Evolutionary conservation across 2,888 invertebrate species (phyloP).

Genomic region (Podotricha telesiphe): DNA sequence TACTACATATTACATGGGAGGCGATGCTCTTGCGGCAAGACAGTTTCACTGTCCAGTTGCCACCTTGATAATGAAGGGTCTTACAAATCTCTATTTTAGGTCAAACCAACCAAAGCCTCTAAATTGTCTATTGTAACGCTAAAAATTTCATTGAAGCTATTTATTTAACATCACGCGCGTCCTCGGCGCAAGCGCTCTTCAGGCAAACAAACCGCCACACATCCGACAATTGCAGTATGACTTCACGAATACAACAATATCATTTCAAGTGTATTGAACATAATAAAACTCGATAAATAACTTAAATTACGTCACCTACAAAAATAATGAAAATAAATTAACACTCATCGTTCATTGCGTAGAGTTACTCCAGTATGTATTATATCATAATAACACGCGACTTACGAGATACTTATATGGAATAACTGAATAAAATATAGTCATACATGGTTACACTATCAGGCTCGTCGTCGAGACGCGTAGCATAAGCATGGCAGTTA

Average conservation of each 20-base stretch:
- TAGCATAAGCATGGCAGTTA: constrained; percentile 78
- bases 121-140: constrained; percentile 24
- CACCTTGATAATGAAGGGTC: constrained; percentile 10
- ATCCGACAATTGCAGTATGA: constrained; percentile 30
- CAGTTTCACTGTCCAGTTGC: constrained; percentile 18
- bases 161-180: constrained; percentile 16
- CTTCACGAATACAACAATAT: constrained; percentile 57
- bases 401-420: constrained; percentile 76
- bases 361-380: constrained; percentile 67
- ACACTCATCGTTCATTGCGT: constrained; percentile 80
- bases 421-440: constrained; percentile 62
- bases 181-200: constrained; percentile 9
- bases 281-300: constrained; percentile 77
- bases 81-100: constrained; percentile 9
- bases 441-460: constrained; percentile 61
- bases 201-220: not conserved
- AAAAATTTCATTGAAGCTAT: constrained; percentile 30
- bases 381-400: constrained; percentile 73
- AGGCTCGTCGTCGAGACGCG: constrained; percentile 74
- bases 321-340: constrained; percentile 77
- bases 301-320: constrained; percentile 68
- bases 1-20: constrained; percentile 4
- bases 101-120: constrained; percentile 30
- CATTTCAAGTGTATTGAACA: constrained; percentile 59
- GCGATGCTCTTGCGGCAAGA: constrained; percentile 7